phyloP scores from a whole-genome alignment of 2,888 invertebrate genomes.

The Ophion costatus region DNA sequence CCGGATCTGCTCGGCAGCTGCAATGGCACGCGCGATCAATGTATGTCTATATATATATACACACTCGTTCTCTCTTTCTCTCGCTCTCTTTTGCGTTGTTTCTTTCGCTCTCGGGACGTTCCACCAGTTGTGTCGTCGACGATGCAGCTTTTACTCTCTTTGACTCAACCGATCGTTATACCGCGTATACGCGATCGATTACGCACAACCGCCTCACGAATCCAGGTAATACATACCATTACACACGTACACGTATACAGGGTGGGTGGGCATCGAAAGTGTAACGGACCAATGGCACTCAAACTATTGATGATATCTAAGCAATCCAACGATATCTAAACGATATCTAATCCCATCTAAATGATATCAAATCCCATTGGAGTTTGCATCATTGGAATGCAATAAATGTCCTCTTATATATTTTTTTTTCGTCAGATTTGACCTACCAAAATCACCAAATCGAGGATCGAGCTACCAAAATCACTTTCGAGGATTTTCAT shows the following conservation, averaged over 20 bases:
- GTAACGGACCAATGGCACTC: no score
- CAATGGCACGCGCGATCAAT: constrained; percentile 58
- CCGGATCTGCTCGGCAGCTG: constrained; percentile 61
- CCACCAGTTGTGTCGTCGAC: constrained; percentile 25
- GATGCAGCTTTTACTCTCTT: constrained; percentile 42
- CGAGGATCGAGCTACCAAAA: no score
- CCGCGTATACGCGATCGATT: constrained; percentile 58
- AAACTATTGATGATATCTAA: no score
- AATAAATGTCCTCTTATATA: no score
- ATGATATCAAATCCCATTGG: no score
- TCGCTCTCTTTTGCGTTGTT: not conserved
- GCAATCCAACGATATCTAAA: no score
- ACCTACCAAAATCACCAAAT: no score
- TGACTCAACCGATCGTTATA: constrained; percentile 49
- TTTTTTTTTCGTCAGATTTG: no score
- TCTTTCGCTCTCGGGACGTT: constrained; percentile 22
- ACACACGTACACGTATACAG: constrained; percentile 8
- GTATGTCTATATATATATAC: not conserved
- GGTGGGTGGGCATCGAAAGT: not conserved
- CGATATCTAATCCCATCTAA: no score
- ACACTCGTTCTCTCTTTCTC: not conserved
- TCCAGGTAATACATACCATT: constrained; percentile 47
- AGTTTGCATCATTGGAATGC: no score
- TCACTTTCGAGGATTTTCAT: no score
- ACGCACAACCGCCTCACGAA: constrained; percentile 47